Evolutionary conservation across 1,140 invertebrate species (phyloP).

Genomic region (Aphelenchoides avenae): DNA sequence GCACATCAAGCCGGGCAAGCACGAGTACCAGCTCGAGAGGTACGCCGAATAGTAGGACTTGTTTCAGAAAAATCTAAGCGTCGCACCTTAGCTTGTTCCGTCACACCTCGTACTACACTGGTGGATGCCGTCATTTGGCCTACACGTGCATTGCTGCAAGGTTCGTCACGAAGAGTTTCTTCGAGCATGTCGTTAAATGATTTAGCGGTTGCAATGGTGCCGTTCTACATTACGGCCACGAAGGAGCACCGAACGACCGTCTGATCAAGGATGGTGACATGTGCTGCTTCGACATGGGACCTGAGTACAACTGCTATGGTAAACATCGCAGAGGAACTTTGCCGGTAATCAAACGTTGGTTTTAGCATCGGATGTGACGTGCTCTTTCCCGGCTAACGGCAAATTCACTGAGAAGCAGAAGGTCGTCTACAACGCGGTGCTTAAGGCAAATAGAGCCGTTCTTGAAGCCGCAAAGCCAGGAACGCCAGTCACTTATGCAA

Average conservation of each 20-base stretch:
- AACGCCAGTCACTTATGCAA: neutral
- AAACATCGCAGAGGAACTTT: neutral
- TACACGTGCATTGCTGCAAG: constrained; percentile 59
- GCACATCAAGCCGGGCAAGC: constrained; percentile 70
- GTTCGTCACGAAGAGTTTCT: constrained; percentile 15
- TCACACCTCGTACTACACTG: constrained; percentile 54
- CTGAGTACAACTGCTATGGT: constrained; percentile 86
- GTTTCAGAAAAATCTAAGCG: constrained; percentile 1
- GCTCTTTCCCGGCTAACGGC: constrained; percentile 87
- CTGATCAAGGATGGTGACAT: constrained; percentile 79
- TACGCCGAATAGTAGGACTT: neutral
- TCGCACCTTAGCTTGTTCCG: constrained; percentile 46
- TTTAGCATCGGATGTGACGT: constrained; percentile 85
- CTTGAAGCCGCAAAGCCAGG: constrained; percentile 75
- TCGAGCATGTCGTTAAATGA: neutral
- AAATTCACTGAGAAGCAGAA: constrained; percentile 89
- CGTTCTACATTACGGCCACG: constrained; percentile 92
- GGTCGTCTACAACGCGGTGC: constrained; percentile 86
- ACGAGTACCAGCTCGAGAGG: constrained; percentile 84
- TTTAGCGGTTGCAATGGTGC: constrained; percentile 73
- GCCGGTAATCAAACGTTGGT: constrained; percentile 7
- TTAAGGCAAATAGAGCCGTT: constrained; percentile 77
- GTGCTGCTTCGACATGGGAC: constrained; percentile 89
- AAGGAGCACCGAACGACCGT: constrained; percentile 82
- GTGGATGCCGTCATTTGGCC: constrained; percentile 56